These are phyloP conservation scores for Aleiodes testaceus DNA, from an alignment of 2,888 invertebrate species.

Conservation along the genomic window DNA sequence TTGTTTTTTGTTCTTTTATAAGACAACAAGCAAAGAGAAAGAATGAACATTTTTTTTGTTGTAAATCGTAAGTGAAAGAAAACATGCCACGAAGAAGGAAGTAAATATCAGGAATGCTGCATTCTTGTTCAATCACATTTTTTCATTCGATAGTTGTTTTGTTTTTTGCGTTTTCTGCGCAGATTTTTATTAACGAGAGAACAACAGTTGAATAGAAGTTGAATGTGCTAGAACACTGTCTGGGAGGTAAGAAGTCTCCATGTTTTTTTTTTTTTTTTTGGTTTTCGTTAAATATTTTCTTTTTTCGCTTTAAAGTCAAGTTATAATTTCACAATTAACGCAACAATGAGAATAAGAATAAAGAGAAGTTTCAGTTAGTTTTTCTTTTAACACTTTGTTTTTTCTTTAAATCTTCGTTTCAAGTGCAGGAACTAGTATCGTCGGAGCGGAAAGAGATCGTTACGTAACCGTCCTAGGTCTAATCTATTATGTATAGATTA, in stretches of 20 bases:
- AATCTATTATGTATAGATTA: conserved; percentile 60
- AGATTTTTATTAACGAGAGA: conserved; percentile 64
- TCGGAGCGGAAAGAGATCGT: conserved; percentile 53
- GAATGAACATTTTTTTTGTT: conserved; percentile 26
- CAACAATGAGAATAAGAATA: conserved; percentile 53
- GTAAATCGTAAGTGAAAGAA: neutral
- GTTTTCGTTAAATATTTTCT: conserved; percentile 8
- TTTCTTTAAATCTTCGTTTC: conserved; percentile 24
- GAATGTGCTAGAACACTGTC: conserved; percentile 58
- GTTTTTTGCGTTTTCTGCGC: conserved; percentile 49
- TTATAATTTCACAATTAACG: conserved; percentile 50
- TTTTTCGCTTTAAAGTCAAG: conserved; percentile 44
- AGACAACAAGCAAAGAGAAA: conserved; percentile 24
- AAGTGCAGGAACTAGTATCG: conserved; percentile 49
- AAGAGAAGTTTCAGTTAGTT: conserved; percentile 48
- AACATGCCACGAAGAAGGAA: conserved; percentile 41
- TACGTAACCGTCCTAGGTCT: conserved; percentile 60
- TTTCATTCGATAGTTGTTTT: conserved; percentile 44
- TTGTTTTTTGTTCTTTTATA: neutral
- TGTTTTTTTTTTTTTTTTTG: conserved; percentile 40
- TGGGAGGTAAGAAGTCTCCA: conserved; percentile 45
- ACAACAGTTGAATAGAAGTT: conserved; percentile 60
- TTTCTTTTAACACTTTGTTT: conserved; percentile 27
- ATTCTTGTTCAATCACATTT: conserved; percentile 42
- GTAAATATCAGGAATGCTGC: conserved; percentile 42